Base-by-base conservation (phyloP, 1,140 invertebrate genomes). In the Bombus breviceps region DNA sequence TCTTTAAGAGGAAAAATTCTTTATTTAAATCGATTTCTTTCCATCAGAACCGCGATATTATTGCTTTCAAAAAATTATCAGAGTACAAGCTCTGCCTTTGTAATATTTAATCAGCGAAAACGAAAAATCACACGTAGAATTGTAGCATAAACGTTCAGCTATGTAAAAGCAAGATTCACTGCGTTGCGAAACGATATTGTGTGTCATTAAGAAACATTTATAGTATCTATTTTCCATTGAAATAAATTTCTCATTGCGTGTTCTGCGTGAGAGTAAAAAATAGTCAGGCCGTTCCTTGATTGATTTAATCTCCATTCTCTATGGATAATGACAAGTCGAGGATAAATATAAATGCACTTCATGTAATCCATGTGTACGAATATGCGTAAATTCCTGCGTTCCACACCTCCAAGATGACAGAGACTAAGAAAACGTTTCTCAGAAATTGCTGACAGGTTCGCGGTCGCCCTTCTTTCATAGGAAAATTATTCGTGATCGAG, bases 201-300 rank as follows among this genome's bases (percentile, higher is more conserved):
- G 22, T 69, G 41, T 39, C 12, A 10, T 4, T 13, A 3, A 47
- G 10, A 69, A 69, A 68, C 37, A 3, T 53, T 53, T 53, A 6
- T 2, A 22, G 12, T 68, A 39, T 47, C 32, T 34, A 22, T 32
- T 34, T 47, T 66, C 22, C 22, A 41, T 77, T 69, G 59, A 34
- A 76, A 41, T 41, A 39, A 73, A 81, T 73, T 15, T 83, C 73
- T 62, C 57, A 13, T 82, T 64, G 81, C 81, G 32, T 74, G n/a
- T 32, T 2, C 18, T 39, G 1, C 13, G 53, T 2, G 18, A 66
- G 15, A 64, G 10, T 18, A 8, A n/a, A n/a, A 43, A 53, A 62
- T 32, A 57, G 15, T n/a, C 8, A 47, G 1, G 74, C 10, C 12
- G 22, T 28, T 78, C 69, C 43, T 57, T 10, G 59, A 78, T 83